Base-by-base conservation (phyloP, 2,888 invertebrate species). In the Pharmacophagus antenor region DNA sequence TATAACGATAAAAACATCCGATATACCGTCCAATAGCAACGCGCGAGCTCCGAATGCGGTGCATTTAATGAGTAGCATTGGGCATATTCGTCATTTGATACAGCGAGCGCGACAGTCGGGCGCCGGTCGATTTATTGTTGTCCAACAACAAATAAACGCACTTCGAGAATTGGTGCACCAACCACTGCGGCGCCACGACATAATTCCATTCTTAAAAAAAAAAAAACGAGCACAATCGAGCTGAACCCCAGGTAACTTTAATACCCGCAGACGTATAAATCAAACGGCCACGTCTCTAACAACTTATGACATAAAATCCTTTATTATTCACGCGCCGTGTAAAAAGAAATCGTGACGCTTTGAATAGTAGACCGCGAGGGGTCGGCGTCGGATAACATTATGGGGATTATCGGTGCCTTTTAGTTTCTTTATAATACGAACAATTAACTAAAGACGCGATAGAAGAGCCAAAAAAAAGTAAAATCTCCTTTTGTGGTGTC, bases 301-400 rank as follows among this genome's bases (percentile, higher is more conserved):
- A 81, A 78, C 85, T 84, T 82, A 84, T 88, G 88, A 86, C 85
- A 85, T 82, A 80, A 85, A 87, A 79, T 84, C 80, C 82, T 85
- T 85, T 87, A 83, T 82, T 83, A 85, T 85, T 84, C 85, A 82
- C 81, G 79, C 78, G 75, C 59, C 64, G 61, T 69, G 67, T 60
- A 64, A 72, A 69, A 76, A 80, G 80, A 82, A 82, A 77, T 73
- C 62, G 64, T 66, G 51, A 51, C 59, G 61, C 37, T 58, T 50
- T 71, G 70, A 73, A 76, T 74, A 71, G 74, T 65, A 61, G 23
- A 67, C 62, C 63, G 63, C 70, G 72, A n/a, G n/a, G 70, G 73
- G 73, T 79, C 72, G 74, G 80, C 76, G 72, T 79, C 77, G 79
- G 83, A 82, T 84, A 79, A 80, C 79, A 79, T 82, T 80, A 82